Base-by-base conservation (phyloP, 1,140 invertebrate species). In the Chelonus insularis region DNA sequence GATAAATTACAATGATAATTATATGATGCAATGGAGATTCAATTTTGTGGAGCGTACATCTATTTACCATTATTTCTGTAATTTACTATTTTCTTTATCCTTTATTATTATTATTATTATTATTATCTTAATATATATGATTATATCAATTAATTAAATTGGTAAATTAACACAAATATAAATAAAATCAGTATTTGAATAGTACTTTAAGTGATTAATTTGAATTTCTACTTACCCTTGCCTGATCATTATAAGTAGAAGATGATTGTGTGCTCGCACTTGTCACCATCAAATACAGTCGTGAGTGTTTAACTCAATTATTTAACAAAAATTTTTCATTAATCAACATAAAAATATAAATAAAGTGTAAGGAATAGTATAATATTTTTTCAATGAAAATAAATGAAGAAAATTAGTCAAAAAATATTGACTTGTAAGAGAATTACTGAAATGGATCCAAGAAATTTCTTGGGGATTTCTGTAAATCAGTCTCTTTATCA, bases 401-500 rank as follows among this genome's bases (percentile, higher is more conserved):
- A 3, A 29, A 29, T 29, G 3, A 29, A 29, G 7, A 29, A 4
- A 4, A 4, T 29, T 29, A 4, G 7, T 29, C 3, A 7, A 29
- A 29, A 29, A 29, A 29, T 7, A 29, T 29, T 29, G 25, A 29
- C 3, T 29, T 4, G 3, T 29, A 29, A 43, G 41, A 14, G 8
- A 16, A 43, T 8, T 43, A 7, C 14, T 8, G 41, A 8, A 43
- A 43, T 8, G 16, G 14, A 43, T 18, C 41, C 4, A 7, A n/a
- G 41, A 7, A 7, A 7, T 29, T 43, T 18, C 12, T 18, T 43
- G 41, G 41, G 16, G 12, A 41, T 60, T 62, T 41, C 64, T 70
- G 66, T 37, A 77, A 79, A 79, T 79, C 73, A 67, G 69, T 77
- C 73, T n/a, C n/a, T n/a, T n/a, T n/a, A n/a, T n/a, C n/a, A n/a